Evolutionary conservation across 2,888 invertebrate genomes (phyloP).

Genomic region (Agyllia agylla): DNA sequence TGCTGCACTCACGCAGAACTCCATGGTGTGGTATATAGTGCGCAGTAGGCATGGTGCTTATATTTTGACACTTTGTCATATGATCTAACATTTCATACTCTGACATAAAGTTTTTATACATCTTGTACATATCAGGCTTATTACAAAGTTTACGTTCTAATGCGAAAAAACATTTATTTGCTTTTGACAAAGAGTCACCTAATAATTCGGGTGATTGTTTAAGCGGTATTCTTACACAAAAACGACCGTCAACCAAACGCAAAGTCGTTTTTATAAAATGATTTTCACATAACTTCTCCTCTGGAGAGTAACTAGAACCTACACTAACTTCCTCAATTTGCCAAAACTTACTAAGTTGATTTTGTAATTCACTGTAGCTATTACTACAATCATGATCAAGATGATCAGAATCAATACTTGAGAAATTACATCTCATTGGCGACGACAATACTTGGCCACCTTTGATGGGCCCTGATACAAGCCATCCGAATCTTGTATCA

Average conservation of each 20-base stretch:
- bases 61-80: background rate
- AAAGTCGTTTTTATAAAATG: background rate
- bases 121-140: background rate
- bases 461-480: conserved; percentile 65
- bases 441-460: background rate
- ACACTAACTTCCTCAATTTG: background rate
- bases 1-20: background rate
- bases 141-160: background rate
- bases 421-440: background rate
- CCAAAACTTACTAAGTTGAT: background rate
- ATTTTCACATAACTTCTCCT: background rate
- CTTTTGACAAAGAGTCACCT: background rate
- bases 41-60: background rate
- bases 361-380: no score
- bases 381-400: background rate
- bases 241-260: background rate
- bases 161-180: background rate
- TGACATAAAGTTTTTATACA: background rate
- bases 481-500: conserved; percentile 65
- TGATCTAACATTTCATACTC: background rate
- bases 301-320: background rate
- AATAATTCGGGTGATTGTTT: background rate
- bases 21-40: background rate
- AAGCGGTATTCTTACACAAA: background rate
- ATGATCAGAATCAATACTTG: background rate